A percentile compares a stretch with the other conserved stretches of the same genome.
Conservation (phyloP, 2,113 vertebrate species). For the Bubalus kerabau region DNA sequence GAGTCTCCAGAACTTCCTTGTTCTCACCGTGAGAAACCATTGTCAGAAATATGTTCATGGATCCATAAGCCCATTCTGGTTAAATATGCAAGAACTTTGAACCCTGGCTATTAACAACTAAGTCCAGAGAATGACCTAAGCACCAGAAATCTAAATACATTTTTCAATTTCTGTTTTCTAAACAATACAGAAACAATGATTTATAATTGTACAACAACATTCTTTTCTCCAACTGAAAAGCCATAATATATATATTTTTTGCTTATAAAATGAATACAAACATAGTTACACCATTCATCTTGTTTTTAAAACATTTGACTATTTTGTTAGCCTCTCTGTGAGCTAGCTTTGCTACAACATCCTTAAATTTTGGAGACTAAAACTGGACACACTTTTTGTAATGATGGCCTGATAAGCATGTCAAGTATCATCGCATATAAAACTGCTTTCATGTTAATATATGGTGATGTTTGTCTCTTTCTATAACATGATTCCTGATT, state of each 20-base stretch:
- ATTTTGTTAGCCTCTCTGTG: background rate
- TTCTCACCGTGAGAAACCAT: background rate
- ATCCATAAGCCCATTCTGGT: background rate
- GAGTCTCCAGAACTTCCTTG: background rate
- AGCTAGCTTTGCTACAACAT: background rate
- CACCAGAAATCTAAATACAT: background rate
- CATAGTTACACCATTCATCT: background rate
- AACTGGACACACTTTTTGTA: background rate
- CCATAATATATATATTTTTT: background rate
- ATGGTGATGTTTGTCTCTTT: background rate
- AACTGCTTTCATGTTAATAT: background rate
- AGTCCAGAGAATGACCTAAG: background rate
- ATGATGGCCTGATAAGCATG: background rate
- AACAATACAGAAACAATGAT: background rate
- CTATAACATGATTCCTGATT: fast-evolving
- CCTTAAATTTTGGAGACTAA: background rate
- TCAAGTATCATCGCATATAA: background rate
- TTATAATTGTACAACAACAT: background rate
- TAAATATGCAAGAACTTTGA: background rate
- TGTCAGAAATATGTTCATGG: background rate
- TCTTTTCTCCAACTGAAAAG: background rate
- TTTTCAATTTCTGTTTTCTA: background rate
- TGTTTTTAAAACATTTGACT: background rate
- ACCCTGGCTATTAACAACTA: background rate
- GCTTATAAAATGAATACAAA: background rate